phyloP scores from a whole-genome alignment of 2,113 vertebrate genomes.

The Callithrix jacchus region DNA sequence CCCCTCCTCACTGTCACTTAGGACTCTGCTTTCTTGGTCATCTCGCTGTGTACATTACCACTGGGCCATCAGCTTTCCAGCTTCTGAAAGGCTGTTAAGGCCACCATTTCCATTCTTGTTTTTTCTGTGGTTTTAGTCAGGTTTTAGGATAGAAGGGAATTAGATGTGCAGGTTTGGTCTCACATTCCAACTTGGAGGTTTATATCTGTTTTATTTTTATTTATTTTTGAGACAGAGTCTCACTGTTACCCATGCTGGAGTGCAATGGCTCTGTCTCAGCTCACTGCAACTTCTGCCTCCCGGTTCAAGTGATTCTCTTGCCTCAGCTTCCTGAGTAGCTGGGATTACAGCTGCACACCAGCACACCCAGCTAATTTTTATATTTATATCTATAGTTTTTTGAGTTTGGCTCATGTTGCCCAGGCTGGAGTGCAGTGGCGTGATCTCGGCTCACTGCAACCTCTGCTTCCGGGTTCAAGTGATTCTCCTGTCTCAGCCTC shows the following conservation, averaged over 20 bases:
- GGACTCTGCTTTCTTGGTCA: not conserved
- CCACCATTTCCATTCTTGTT: not conserved
- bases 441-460: no score
- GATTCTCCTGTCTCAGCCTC: no score
- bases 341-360: not conserved
- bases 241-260: not conserved
- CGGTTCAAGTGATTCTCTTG: not conserved
- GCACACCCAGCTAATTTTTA: no score
- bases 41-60: not conserved
- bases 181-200: not conserved
- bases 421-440: no score
- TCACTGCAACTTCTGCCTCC: not conserved
- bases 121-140: not conserved
- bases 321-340: not conserved
- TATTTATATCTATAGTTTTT: no score
- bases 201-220: not conserved
- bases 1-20: not conserved
- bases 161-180: not conserved
- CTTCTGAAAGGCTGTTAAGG: not conserved
- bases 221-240: not conserved
- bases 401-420: no score
- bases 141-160: not conserved
- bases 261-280: not conserved
- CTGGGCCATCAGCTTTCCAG: not conserved
- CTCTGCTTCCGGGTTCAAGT: no score